These are phyloP conservation scores for rabbit (Oryctolagus cuniculus) DNA, from an alignment of 2,113 vertebrate genomes.

Conservation along the genomic window mOryCun1.1 NC_091443.1:23135001-23135500, in stretches of 20 bases:
- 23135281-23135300: slow-evolving; percentile 42
- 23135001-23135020: background rate
- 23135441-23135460: slow-evolving; percentile 38
- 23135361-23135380: slow-evolving; percentile 20
- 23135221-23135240: background rate
- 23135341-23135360: background rate
- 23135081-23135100: background rate
- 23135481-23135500: background rate
- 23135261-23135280: background rate
- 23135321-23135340: background rate
- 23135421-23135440: background rate
- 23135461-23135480: background rate
- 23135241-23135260: slow-evolving; percentile 9
- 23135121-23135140: slow-evolving; percentile 18
- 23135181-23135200: background rate
- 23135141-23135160: background rate
- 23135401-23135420: slow-evolving; percentile 8
- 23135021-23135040: background rate
- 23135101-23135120: background rate
- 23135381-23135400: background rate
- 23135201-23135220: slow-evolving; percentile 2
- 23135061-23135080: slow-evolving; percentile 10
- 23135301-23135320: background rate
- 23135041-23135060: background rate
- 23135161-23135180: background rate